Percentiles rank a stretch among this genome's conserved stretches.
Evolutionary conservation across 2,888 invertebrate genomes (phyloP).

Genomic region (Furcula furcula): DNA sequence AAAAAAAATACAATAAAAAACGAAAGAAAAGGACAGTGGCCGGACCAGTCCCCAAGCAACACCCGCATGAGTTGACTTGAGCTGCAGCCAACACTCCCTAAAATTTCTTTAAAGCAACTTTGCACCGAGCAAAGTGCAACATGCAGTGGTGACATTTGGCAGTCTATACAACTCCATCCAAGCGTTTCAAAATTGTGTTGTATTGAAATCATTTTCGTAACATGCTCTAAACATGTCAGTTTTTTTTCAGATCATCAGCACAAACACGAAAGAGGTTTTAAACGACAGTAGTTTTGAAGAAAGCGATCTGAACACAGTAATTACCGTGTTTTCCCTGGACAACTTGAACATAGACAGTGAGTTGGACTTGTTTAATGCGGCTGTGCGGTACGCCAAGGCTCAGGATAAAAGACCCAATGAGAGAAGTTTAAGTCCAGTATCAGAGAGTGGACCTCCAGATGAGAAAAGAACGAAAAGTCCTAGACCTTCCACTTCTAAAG

Average conservation of each 20-base stretch:
- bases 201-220: too few species aligned
- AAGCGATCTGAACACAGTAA: conserved; percentile 87
- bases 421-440: conserved; percentile 48
- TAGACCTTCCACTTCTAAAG: conserved; percentile 63
- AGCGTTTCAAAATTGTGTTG: too few species aligned
- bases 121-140: too few species aligned
- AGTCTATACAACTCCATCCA: too few species aligned
- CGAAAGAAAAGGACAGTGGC: too few species aligned
- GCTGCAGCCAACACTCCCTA: too few species aligned
- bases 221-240: too few species aligned
- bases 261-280: conserved; percentile 88
- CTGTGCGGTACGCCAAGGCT: conserved; percentile 79
- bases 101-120: too few species aligned
- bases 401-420: conserved; percentile 55
- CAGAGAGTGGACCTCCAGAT: conserved; percentile 44
- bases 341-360: conserved; percentile 88
- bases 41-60: too few species aligned
- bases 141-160: too few species aligned
- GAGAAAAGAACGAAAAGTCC: conserved; percentile 59
- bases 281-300: conserved; percentile 89
- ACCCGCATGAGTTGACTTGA: too few species aligned
- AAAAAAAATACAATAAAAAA: too few species aligned
- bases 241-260: conserved; percentile 85
- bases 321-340: conserved; percentile 88
- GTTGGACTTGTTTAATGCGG: conserved; percentile 88